Evolutionary conservation across 2,113 vertebrate genomes (phyloP).

Genomic region (Andinoacara biseriatus): DNA sequence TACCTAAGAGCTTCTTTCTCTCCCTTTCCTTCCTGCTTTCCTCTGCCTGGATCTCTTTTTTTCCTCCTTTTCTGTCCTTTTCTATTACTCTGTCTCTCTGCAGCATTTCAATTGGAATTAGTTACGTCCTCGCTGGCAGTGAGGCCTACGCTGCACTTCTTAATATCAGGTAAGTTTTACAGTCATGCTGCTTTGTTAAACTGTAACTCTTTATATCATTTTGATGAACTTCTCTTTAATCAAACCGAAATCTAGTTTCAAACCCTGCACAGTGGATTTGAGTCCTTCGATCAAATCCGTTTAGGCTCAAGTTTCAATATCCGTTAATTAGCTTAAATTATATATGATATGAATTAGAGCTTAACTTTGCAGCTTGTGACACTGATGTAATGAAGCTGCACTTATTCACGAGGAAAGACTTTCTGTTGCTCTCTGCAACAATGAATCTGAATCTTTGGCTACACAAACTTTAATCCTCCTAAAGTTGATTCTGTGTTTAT

Average conservation of each 20-base stretch:
- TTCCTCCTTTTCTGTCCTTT: background rate
- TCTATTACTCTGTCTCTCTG: conserved; percentile 16
- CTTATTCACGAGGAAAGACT: too few relatives aligned
- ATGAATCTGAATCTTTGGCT: too few relatives aligned
- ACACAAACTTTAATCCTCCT: too few relatives aligned
- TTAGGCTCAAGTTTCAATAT: background rate
- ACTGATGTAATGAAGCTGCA: too few relatives aligned
- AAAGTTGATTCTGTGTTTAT: too few relatives aligned
- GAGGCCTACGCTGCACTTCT: conserved; percentile 76
- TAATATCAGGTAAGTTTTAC: conserved; percentile 68
- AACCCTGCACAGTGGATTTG: background rate
- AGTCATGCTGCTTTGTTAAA: background rate
- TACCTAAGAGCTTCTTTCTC: background rate
- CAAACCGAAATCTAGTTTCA: conserved; percentile 11
- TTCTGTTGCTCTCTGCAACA: too few relatives aligned
- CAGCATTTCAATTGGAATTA: conserved; percentile 77
- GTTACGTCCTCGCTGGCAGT: conserved; percentile 79
- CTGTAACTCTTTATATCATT: background rate
- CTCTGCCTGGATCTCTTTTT: background rate
- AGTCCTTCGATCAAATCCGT: background rate
- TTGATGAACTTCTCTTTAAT: background rate
- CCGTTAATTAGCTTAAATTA: background rate
- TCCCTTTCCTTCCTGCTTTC: background rate
- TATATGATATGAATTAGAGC: background rate
- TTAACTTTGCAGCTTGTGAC: background rate